These are phyloP conservation scores for Zaprionus lineosus DNA, from an alignment of 2,888 invertebrate species.

Conservation along the genomic window DNA sequence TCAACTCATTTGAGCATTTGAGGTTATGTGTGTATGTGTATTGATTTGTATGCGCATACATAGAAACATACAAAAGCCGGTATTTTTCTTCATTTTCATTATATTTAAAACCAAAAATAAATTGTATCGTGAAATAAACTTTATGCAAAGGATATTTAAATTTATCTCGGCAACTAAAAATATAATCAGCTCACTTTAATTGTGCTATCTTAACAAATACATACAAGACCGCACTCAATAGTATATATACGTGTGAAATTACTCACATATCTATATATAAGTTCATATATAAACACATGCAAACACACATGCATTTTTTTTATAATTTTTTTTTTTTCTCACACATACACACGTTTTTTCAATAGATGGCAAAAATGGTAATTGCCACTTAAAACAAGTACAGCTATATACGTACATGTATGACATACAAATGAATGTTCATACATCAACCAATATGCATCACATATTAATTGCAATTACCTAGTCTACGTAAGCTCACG, in stretches of 20 bases:
- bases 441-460: slow-evolving; percentile 4
- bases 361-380: slow-evolving; percentile 40
- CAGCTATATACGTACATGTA: slow-evolving; percentile 1
- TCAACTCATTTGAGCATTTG: too few relatives aligned
- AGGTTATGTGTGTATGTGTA: slow-evolving; percentile 56
- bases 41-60: slow-evolving; percentile 41
- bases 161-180: slow-evolving; percentile 40
- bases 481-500: background rate
- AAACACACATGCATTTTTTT: slow-evolving; percentile 25
- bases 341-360: background rate
- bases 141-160: slow-evolving; percentile 16
- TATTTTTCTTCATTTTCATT: slow-evolving; percentile 29
- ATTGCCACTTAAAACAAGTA: slow-evolving; percentile 45
- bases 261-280: slow-evolving; percentile 1
- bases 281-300: background rate
- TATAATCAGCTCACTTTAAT: slow-evolving; percentile 36
- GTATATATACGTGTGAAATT: slow-evolving; percentile 4
- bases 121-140: slow-evolving; percentile 9
- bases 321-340: slow-evolving; percentile 12
- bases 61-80: slow-evolving; percentile 56
- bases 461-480: slow-evolving; percentile 2
- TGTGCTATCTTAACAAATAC: slow-evolving; percentile 34
- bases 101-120: background rate
- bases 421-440: slow-evolving; percentile 9
- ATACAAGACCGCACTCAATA: slow-evolving; percentile 1